Evolutionary conservation across 2,888 invertebrate genomes (phyloP).

Genomic region (Cosmopolites sordidus): DNA sequence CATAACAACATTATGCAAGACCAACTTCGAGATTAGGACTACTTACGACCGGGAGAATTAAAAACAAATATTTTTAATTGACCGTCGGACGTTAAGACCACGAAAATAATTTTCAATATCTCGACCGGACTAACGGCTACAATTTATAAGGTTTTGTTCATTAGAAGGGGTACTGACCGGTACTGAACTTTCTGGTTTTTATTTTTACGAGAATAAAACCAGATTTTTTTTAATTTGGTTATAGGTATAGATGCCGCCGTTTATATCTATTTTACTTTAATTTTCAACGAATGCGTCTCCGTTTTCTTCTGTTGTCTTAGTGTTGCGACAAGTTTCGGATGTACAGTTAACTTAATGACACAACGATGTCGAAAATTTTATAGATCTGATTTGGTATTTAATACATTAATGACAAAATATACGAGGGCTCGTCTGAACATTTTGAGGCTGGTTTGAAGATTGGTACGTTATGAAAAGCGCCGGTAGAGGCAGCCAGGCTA

Average conservation of each 20-base stretch:
- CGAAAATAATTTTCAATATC: constrained; percentile 23
- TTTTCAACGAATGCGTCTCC: constrained; percentile 23
- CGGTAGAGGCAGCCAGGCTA: no score
- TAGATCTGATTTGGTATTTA: constrained; percentile 7
- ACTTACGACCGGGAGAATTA: no score
- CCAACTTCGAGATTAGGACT: no score
- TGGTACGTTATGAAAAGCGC: no score
- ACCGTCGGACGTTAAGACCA: constrained; percentile 17
- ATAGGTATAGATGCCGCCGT: constrained; percentile 19
- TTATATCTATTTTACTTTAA: constrained; percentile 23
- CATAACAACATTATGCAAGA: no score
- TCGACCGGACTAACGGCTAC: constrained; percentile 16
- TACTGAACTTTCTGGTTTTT: constrained; percentile 25
- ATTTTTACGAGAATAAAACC: constrained; percentile 27
- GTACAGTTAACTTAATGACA: constrained; percentile 21
- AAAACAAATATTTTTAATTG: constrained; percentile 19
- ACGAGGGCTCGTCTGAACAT: no score
- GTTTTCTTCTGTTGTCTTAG: no score
- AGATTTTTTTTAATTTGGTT: constrained; percentile 25
- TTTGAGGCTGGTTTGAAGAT: no score
- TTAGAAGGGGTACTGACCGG: constrained; percentile 26
- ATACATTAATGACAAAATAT: no score
- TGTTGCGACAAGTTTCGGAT: constrained; percentile 15
- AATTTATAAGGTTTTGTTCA: constrained; percentile 27
- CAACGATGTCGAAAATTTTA: constrained; percentile 6